Conservation (phyloP, 2,888 invertebrate genomes). For the Sturmia bella region DNA sequence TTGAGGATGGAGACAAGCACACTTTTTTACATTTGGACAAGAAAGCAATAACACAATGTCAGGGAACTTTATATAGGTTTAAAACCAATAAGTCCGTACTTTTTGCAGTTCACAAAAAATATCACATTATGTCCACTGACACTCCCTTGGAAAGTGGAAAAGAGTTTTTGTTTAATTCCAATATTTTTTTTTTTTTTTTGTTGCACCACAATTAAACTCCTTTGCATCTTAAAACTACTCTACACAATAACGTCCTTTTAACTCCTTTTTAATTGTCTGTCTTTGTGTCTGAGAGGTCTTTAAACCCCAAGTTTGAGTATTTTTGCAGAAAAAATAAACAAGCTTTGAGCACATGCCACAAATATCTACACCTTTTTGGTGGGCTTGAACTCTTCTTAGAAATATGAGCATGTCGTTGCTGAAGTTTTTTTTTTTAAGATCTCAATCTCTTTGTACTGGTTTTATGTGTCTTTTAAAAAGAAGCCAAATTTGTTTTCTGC, state of each 20-base stretch:
- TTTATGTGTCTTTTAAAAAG: conserved; percentile 9
- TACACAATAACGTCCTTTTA: conserved; percentile 61
- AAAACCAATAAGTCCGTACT: not conserved
- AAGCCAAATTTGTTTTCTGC: not conserved
- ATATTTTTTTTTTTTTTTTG: not conserved
- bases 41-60: conserved; percentile 44
- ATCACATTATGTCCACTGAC: conserved; percentile 45
- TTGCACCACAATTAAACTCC: conserved; percentile 21
- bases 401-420: conserved; percentile 53
- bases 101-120: not conserved
- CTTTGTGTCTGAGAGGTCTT: conserved; percentile 49
- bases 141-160: conserved; percentile 44
- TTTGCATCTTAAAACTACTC: conserved; percentile 46
- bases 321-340: conserved; percentile 57
- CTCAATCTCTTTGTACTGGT: conserved; percentile 40
- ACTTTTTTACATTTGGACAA: conserved; percentile 60
- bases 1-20: conserved; percentile 70
- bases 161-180: not conserved
- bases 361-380: conserved; percentile 54
- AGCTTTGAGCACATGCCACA: conserved; percentile 67
- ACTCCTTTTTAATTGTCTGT: conserved; percentile 53
- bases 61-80: not conserved
- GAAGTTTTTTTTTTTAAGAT: conserved; percentile 32
- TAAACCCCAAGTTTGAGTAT: conserved; percentile 52
- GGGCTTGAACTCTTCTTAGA: conserved; percentile 62